These are phyloP conservation scores for Opisthocomus hoazin DNA, from an alignment of 2,113 vertebrate genomes.

Conservation along the genomic window DNA sequence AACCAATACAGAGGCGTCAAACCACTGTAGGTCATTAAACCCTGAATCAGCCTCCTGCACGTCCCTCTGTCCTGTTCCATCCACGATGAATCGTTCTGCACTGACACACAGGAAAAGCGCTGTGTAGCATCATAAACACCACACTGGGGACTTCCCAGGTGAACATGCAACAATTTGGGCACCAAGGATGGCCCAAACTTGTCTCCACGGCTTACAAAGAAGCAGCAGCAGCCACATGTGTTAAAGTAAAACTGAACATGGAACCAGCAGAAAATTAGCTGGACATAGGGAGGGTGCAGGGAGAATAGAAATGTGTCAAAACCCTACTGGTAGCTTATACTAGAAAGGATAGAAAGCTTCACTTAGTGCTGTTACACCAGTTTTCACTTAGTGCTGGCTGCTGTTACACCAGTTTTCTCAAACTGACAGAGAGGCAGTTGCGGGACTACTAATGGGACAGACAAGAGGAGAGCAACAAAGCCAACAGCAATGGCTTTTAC, in stretches of 20 bases:
- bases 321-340: background rate
- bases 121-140: background rate
- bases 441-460: background rate
- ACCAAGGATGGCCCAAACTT: background rate
- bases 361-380: background rate
- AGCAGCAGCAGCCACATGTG: background rate
- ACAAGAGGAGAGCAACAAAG: background rate
- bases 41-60: background rate
- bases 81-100: accelerated
- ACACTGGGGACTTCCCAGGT: background rate
- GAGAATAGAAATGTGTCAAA: background rate
- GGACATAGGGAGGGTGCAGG: accelerated
- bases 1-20: background rate
- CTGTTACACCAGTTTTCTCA: background rate
- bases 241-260: background rate
- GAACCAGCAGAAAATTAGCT: background rate
- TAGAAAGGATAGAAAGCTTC: background rate
- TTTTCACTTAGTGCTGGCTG: no score
- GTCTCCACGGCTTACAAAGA: background rate
- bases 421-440: background rate
- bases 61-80: background rate
- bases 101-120: accelerated
- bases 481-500: background rate
- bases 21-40: background rate
- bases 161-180: background rate